Percentiles rank a stretch among this genome's conserved stretches.
Evolutionary conservation across 92 coral and sea anemone species (phyloP).

Genomic region (Anthopleura xanthogrammica): DNA sequence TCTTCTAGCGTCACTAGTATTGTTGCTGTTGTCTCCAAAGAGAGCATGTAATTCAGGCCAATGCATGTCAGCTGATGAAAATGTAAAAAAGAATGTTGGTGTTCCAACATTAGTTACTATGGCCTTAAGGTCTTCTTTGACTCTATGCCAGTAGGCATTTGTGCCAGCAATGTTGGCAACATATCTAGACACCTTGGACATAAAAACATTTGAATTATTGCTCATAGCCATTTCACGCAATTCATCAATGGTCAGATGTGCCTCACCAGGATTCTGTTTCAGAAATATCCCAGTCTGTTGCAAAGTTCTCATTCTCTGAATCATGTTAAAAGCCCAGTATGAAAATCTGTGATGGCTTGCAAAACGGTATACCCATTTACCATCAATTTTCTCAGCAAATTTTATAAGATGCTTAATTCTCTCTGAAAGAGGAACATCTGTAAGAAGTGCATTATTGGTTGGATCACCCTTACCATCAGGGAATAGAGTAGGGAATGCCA

Average conservation of each 20-base stretch:
- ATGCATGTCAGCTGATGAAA: slow-evolving; percentile 79
- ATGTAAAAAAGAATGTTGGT: slow-evolving; percentile 72
- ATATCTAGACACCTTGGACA: slow-evolving; percentile 72
- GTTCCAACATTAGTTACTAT: slow-evolving; percentile 59
- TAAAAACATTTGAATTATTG: slow-evolving; percentile 47
- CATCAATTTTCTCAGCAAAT: slow-evolving; percentile 20
- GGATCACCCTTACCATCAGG: too few species aligned
- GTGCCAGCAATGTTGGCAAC: slow-evolving; percentile 63
- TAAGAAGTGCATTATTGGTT: too few species aligned
- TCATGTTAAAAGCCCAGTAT: slow-evolving; percentile 73
- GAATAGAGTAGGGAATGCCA: too few species aligned
- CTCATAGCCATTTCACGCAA: slow-evolving; percentile 61
- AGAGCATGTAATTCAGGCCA: slow-evolving; percentile 63
- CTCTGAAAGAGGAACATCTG: too few species aligned
- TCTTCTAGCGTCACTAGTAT: slow-evolving; percentile 54
- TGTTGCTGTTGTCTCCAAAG: slow-evolving; percentile 23
- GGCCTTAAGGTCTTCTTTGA: slow-evolving; percentile 54
- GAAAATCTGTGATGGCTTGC: slow-evolving; percentile 62
- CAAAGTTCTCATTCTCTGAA: slow-evolving; percentile 56
- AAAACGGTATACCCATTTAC: slow-evolving; percentile 52
- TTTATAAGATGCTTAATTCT: too few species aligned
- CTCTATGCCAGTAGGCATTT: slow-evolving; percentile 69
- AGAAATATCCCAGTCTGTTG: slow-evolving; percentile 56
- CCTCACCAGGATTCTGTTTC: slow-evolving; percentile 52
- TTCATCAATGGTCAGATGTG: slow-evolving; percentile 64